Evolutionary conservation across 2,888 invertebrate genomes (phyloP).

Genomic region (Tetropium fuscum): DNA sequence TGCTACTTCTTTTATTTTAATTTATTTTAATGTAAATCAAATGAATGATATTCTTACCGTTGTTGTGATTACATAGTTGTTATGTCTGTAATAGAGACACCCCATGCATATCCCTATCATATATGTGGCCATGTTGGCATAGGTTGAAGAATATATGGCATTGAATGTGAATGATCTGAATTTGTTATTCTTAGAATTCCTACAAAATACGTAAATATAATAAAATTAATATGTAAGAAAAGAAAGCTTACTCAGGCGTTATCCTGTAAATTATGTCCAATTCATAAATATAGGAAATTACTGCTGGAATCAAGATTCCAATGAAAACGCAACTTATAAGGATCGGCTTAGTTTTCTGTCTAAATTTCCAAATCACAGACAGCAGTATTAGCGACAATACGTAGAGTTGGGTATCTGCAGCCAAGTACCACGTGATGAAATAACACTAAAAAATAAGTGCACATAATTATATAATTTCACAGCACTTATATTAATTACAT

Average conservation of each 20-base stretch:
- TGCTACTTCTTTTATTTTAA: too few species aligned
- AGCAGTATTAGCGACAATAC: constrained; percentile 52
- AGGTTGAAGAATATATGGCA: constrained; percentile 48
- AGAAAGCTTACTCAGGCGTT: constrained; percentile 46
- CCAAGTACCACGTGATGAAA: constrained; percentile 59
- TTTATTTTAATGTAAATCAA: too few species aligned
- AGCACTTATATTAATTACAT: too few species aligned
- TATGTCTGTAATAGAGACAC: constrained; percentile 42
- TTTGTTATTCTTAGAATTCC: constrained; percentile 48
- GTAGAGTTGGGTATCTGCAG: constrained; percentile 60
- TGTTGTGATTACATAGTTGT: constrained; percentile 23
- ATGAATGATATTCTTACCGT: constrained; percentile 27
- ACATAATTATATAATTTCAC: too few species aligned
- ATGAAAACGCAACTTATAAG: constrained; percentile 28
- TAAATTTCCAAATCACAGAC: constrained; percentile 48
- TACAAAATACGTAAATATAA: too few species aligned
- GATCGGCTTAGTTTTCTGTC: constrained; percentile 33
- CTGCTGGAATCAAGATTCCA: constrained; percentile 39
- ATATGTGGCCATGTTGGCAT: constrained; percentile 49
- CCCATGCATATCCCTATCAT: constrained; percentile 50
- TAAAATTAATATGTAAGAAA: background rate
- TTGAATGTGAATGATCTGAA: constrained; percentile 46
- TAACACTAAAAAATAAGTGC: constrained; percentile 57
- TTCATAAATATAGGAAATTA: constrained; percentile 41
- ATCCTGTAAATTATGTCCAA: constrained; percentile 45